A percentile compares a stretch with the other conserved stretches of the same genome.
These are phyloP conservation scores for Notocelia uddmanniana DNA, from an alignment of 2,888 invertebrate species.

Conservation along the genomic window DNA sequence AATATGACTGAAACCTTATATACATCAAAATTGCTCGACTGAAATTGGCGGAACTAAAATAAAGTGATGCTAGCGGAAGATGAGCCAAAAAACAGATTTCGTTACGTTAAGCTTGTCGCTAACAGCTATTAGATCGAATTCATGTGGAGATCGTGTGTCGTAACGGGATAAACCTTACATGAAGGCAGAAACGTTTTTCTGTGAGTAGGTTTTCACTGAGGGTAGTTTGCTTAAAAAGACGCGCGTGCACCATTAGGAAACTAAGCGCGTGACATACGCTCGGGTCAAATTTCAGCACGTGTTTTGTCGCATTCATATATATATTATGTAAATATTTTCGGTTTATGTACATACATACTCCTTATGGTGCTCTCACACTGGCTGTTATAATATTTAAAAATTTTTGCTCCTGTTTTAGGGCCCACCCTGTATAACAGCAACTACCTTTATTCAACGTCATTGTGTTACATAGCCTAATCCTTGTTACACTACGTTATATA, in stretches of 20 bases:
- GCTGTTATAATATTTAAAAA: too few relatives aligned
- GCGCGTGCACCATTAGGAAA: background rate
- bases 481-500: too few relatives aligned
- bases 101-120: constrained; percentile 1
- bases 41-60: background rate
- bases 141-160: constrained; percentile 4
- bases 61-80: background rate
- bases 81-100: constrained; percentile 18
- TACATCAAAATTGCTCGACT: background rate
- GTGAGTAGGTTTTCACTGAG: background rate
- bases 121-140: constrained; percentile 17
- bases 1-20: too few relatives aligned
- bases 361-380: too few relatives aligned
- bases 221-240: constrained; percentile 6
- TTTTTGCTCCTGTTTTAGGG: too few relatives aligned
- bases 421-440: too few relatives aligned
- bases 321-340: too few relatives aligned
- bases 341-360: too few relatives aligned
- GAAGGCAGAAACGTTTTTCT: constrained; percentile 17
- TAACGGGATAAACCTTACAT: background rate
- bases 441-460: too few relatives aligned
- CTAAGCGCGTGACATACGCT: background rate
- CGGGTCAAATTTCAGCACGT: too few relatives aligned
- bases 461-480: too few relatives aligned
- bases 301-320: too few relatives aligned